Evolutionary conservation across 1,140 invertebrate species (phyloP), one percentile per base, ranked within the genome.

Genomic region (Apis dorsata): DNA sequence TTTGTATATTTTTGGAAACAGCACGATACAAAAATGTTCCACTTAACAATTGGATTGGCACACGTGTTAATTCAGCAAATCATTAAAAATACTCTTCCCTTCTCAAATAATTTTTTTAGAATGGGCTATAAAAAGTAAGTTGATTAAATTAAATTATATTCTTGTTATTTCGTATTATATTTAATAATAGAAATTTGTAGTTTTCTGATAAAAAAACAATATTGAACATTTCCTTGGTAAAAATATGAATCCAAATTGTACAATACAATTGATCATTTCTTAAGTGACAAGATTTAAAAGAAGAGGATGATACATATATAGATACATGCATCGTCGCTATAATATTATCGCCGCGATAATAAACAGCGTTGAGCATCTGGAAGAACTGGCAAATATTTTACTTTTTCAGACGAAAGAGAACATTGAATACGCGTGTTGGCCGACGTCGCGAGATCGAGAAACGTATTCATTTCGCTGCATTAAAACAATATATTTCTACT

Each of bases 301-400:
- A 69, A 63, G 59, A 55, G 3, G 15, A 3, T 15, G 34, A 24
- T 24, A 24, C 44, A 10, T 11, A 10, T 11, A 75, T 11, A 15
- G 34, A n/a, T 15, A 71, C 28, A 19, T 75, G 76, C 76, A 59
- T 74, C 28, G 69, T 15, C 68, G 44, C 69, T 71, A 44, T 44
- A 44, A 44, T 44, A 44, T 44, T 44, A 44, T 73, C 21, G n/a
- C 28, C 44, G 59, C 63, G 77, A 79, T 68, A 75, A 75, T 77
- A 63, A 82, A 82, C 80, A 83, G 51, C 53, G 10, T 65, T 71
- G 34, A 79, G n/a, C 73, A 71, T 82, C 79, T 84, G 75, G 77
- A 89, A 60, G 44, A 86, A 78, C 71, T 88, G 86, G 88, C 70
- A 8, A 68, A 90, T 17, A 90, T 87, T 90, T 87, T 8, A n/a